Conservation (phyloP, 53 echinoderm and acorn worm species). For the Patiria pectinifera region DNA sequence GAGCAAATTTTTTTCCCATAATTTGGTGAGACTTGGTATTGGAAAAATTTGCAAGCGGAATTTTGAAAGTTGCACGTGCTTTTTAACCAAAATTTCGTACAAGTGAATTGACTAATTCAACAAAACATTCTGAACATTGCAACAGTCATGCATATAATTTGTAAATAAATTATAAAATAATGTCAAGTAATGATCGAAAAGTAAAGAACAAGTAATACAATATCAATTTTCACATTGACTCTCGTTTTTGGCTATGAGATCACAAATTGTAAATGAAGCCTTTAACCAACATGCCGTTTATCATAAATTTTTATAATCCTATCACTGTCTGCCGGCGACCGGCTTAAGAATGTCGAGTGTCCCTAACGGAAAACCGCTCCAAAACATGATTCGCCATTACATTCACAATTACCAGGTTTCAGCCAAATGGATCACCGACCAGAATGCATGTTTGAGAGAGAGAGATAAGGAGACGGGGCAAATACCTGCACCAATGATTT, state of each 20-base stretch:
- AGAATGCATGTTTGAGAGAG: constrained; percentile 35
- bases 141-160: no score
- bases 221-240: neutral
- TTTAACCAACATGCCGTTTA: neutral
- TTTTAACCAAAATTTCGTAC: no score
- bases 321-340: neutral
- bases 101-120: no score
- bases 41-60: no score
- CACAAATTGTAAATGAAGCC: neutral
- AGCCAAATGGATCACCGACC: constrained; percentile 47
- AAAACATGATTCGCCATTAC: constrained; percentile 56
- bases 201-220: neutral
- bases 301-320: constrained; percentile 18
- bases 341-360: constrained; percentile 37
- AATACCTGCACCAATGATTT: constrained; percentile 42
- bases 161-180: no score
- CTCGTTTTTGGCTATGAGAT: neutral
- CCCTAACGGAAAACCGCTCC: constrained; percentile 39
- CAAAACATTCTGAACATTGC: no score
- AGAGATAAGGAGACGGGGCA: constrained; percentile 28
- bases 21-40: no score
- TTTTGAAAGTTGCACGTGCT: no score
- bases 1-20: no score
- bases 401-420: constrained; percentile 61
- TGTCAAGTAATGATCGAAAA: neutral